Evolutionary conservation across 2,113 vertebrate species (phyloP), one percentile per base, ranked within the genome.

Genomic region (Brienomyrus brachyistius): DNA sequence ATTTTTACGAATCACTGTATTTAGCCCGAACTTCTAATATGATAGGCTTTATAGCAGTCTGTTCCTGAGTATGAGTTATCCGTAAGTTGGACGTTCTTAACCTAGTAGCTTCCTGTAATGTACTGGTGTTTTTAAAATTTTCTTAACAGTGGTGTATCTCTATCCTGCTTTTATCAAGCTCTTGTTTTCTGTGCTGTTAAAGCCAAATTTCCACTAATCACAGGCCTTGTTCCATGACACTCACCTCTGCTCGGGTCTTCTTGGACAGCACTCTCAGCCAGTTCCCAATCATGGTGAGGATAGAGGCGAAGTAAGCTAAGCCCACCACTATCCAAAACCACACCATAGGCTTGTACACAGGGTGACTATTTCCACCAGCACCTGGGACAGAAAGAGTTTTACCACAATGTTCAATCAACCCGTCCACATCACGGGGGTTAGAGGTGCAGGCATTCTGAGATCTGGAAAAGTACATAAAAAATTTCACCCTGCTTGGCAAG

Each of bases 241-340:
- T 91, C 93, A 98, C 97, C 97, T 98, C 97, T 45, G 97, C 97
- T 1, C 97, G 95, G 0, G 97, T 98, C 92, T 94, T 97, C 90
- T 96, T 96, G 35, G 97, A 97, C 91, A 98, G 93, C 15, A 96
- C 97, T 66, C 95, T 94, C 54, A 98, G 92, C 97, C 97, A 98
- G 94, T 98, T 97, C 59, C 95, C 97, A 19, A 98, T 97, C 97
- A 98, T 98, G 88, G 97, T 97, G 90, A 98, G 96, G 91, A 98
- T 96, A 5, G 98, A 98, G 52, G 97, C 98, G n/a, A 98, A 98
- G 94, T 98, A 98, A 86, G 97, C 97, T 56, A 98, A 92, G 87
- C 97, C 97, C 0, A 98, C 95, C 66, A 98, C 95, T 31, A 98
- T 98, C 98, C 98, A 98, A 92, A 98, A 93, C 96, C 96, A 97